phyloP scores from a whole-genome alignment of 2,888 invertebrate genomes.

The Nomada fucata region DNA sequence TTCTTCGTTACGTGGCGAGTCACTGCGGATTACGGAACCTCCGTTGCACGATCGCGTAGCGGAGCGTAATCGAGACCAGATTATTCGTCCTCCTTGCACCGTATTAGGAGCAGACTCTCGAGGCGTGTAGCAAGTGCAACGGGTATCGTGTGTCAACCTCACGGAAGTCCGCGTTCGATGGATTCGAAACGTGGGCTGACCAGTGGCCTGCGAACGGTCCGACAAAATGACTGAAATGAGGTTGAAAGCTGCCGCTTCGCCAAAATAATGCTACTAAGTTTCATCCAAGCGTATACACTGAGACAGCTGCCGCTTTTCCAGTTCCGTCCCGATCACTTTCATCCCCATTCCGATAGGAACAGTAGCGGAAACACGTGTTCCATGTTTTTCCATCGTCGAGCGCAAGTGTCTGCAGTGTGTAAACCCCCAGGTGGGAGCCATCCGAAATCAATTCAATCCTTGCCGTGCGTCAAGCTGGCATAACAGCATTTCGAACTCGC shows the following conservation, averaged over 20 bases:
- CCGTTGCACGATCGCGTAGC: neutral
- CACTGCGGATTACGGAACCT: neutral
- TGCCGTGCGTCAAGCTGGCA: neutral
- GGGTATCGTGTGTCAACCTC: conserved; percentile 60
- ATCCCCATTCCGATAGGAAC: too few species aligned
- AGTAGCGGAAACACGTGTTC: too few species aligned
- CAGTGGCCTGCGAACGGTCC: neutral
- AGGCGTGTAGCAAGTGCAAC: conserved; percentile 42
- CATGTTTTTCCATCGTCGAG: too few species aligned
- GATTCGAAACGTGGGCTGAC: conserved; percentile 26
- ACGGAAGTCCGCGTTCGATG: conserved; percentile 48
- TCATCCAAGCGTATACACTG: too few species aligned
- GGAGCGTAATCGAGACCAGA: conserved; percentile 19
- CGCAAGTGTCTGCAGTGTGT: neutral
- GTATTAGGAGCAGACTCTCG: conserved; percentile 28
- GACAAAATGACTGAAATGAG: neutral
- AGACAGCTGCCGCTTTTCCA: too few species aligned
- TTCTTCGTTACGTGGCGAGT: neutral
- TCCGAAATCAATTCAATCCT: conserved; percentile 28
- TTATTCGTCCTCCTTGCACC: conserved; percentile 30
- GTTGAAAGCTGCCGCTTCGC: too few species aligned
- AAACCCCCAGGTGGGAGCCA: neutral
- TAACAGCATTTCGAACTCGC: conserved; percentile 8
- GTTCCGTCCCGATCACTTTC: too few species aligned
- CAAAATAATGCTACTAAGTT: too few species aligned